Evolutionary conservation across 2,888 invertebrate genomes (phyloP).

Genomic region (Nesidiocoris tenuis): DNA sequence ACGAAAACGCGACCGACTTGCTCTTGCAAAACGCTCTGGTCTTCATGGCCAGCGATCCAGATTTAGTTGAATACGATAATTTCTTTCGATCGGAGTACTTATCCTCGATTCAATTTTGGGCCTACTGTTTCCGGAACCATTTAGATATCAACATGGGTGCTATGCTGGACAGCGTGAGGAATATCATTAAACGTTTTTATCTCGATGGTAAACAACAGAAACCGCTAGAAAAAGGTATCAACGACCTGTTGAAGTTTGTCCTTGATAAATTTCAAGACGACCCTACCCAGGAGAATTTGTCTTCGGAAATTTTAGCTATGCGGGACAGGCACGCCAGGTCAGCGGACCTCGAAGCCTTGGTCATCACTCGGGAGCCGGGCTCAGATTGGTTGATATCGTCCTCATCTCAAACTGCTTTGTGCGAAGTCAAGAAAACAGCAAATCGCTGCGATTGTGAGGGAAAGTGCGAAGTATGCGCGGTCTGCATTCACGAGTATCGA

Average conservation of each 20-base stretch:
- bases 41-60: too few relatives aligned
- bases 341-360: background rate
- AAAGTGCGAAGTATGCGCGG: conserved; percentile 1
- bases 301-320: too few relatives aligned
- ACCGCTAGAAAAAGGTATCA: conserved; percentile 49
- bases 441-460: background rate
- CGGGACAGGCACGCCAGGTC: conserved; percentile 21
- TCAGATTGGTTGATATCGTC: conserved; percentile 24
- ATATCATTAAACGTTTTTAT: conserved; percentile 50
- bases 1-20: too few relatives aligned
- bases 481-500: conserved; percentile 10
- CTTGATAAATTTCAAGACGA: conserved; percentile 50
- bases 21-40: too few relatives aligned
- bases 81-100: too few relatives aligned
- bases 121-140: conserved; percentile 47
- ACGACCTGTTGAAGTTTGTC: conserved; percentile 49
- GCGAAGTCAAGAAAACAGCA: background rate
- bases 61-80: too few relatives aligned
- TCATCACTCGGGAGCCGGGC: background rate
- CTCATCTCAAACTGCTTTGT: conserved; percentile 5
- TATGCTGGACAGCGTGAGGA: conserved; percentile 51
- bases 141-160: conserved; percentile 51
- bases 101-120: too few relatives aligned
- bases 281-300: background rate
- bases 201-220: conserved; percentile 49